Base-by-base conservation (phyloP, 2,113 vertebrate species). In the Corythaixoides concolor region DNA sequence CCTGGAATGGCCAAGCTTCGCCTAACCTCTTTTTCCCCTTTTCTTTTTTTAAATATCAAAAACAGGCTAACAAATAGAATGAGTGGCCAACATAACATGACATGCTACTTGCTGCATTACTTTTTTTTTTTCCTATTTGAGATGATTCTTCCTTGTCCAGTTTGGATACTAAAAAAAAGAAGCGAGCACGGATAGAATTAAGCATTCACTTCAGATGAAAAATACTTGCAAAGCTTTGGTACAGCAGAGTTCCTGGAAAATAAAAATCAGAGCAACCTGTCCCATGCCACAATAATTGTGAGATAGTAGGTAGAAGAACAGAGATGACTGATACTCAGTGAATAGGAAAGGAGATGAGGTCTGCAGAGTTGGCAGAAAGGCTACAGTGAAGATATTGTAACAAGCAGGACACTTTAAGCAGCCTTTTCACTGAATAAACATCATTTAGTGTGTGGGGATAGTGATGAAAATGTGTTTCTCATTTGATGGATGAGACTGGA, bases 401-500 rank as follows among this genome's bases (percentile, higher is more conserved):
- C 18, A 74, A 85, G 77, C 39, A 58, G 39, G 37, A 83, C 41
- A 17, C 92, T 95, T 93, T 80, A 69, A 95, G 82, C 21, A 63
- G 32, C 28, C 17, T 87, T 88, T 93, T 85, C 72, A 79, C 35
- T 85, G 45, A 82, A 74, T 87, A 94, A 93, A 82, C 66, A 90
- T 23, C 58, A 50, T 33, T 53, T 93, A 67, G 53, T 90, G 59
- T 86, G 93, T 77, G 85, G 26, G 49, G 33, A 50, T 52, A 85
- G 93, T 72, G 90, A 85, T 87, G 88, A 91, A 92, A 93, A 64
- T 73, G 28, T 85, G 63, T 80, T 92, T 82, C 37, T 67, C 5
- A 19, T 95, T 88, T 93, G 85, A 90, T 77, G 74, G 62, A 86
- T 95, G 90, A 92, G 28, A 45, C 86, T 96, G 68, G 15, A 84